Evolutionary conservation across 2,113 vertebrate genomes (phyloP), one percentile per base, ranked within the genome.

Genomic region (Equus quagga): DNA sequence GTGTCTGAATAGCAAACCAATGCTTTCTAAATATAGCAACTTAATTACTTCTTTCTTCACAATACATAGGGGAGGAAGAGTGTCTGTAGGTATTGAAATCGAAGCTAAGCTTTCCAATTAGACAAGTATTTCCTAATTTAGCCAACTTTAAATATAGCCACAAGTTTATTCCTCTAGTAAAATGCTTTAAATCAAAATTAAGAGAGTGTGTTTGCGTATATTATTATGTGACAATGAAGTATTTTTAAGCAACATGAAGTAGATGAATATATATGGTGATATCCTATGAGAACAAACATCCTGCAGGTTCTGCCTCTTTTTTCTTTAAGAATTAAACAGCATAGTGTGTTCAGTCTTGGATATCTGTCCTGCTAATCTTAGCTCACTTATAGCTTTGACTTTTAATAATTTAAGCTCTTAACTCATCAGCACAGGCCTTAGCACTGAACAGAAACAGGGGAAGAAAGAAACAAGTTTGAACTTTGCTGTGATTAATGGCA

Each of bases 401-500:
- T 87, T 97, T 24, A 28, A 1, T 26, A 54, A 95, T 89, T 58
- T 60, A 76, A 88, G 33, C 79, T 97, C 67, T 94, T 96, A 89
- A 96, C 81, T 94, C 4, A 2, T 97, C 94, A 97, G 91, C 90
- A 97, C 72, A 96, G 85, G 80, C 78, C 21, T 96, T 81, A 94
- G 75, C 91, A 98, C 92, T 95, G 89, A 96, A 80, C 78, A 97
- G 89, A 97, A 93, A 80, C 79, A 89, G 0, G 1, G 60, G 86
- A 96, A 86, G 44, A 92, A 97, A 94, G 87, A 96, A 98, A 86
- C 9, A 91, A 73, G 41, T 98, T 96, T 89, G 81, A 95, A 76
- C 46, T 98, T 96, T 89, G 87, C 92, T 94, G 60, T 98, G 97
- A 98, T 94, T 94, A 91, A 96, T 97, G 96, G 88, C 65, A 94